Percentiles rank a stretch among this genome's conserved stretches.
These are phyloP conservation scores for Agrochola lota DNA, from an alignment of 2,888 invertebrate genomes.

Conservation along the genomic window DNA sequence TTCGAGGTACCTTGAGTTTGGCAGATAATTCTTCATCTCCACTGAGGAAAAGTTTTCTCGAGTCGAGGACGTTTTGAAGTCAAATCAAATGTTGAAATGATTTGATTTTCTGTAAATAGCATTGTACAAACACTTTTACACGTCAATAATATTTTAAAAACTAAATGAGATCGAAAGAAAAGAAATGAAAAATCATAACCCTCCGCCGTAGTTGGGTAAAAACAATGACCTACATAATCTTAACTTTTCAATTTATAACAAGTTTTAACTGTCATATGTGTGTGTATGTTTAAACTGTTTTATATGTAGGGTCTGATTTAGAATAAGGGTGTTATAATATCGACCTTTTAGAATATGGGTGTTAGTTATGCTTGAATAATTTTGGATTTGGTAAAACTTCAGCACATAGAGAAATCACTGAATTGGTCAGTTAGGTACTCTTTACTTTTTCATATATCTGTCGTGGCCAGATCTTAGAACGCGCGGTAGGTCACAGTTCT, in stretches of 20 bases:
- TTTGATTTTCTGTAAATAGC: no score
- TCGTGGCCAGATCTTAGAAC: no score
- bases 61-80: background rate
- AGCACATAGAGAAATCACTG: background rate
- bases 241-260: no score
- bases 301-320: background rate
- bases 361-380: background rate
- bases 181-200: no score
- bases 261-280: background rate
- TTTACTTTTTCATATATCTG: background rate
- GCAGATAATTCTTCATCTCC: background rate
- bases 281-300: no score
- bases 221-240: no score
- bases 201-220: no score
- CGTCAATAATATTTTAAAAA: no score
- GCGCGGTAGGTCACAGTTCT: no score
- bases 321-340: background rate
- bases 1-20: background rate
- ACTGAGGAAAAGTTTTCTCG: background rate
- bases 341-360: background rate
- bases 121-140: no score
- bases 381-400: background rate
- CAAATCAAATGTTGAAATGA: no score
- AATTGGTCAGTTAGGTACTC: background rate
- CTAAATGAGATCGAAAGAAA: no score